Evolutionary conservation across 2,113 vertebrate genomes (phyloP).

Genomic region (Gopherus evgoodei): DNA sequence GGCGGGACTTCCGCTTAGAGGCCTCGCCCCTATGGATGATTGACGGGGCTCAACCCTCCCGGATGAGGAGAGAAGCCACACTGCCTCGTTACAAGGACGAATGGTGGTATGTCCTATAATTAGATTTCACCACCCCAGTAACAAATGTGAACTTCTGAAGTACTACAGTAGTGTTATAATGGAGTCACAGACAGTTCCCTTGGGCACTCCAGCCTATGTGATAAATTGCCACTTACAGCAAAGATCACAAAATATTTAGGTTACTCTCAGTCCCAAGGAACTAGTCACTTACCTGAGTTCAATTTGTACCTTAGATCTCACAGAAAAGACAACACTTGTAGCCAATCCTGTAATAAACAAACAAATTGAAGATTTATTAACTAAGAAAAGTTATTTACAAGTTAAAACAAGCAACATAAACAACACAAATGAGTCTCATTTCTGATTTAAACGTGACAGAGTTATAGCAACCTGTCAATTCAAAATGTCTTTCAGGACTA

Average conservation of each 20-base stretch:
- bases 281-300: background rate
- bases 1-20: too few relatives aligned
- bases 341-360: background rate
- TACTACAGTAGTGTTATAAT: background rate
- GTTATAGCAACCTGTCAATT: background rate
- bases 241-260: background rate
- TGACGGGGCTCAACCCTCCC: too few relatives aligned
- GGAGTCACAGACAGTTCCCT: background rate
- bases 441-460: background rate
- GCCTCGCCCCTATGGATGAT: too few relatives aligned
- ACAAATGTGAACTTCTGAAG: background rate
- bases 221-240: background rate
- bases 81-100: too few relatives aligned
- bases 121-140: background rate
- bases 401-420: background rate
- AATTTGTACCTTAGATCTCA: background rate
- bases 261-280: background rate
- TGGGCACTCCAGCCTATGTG: background rate
- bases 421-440: background rate
- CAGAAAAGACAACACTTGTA: background rate
- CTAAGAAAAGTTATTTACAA: background rate
- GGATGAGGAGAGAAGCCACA: too few relatives aligned
- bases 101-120: background rate
- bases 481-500: background rate
- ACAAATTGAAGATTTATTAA: background rate